A percentile compares a stretch with the other conserved stretches of the same genome.
Conservation (phyloP, 53 echinoderm and acorn worm genomes). For the Echinarachnius parma region DNA sequence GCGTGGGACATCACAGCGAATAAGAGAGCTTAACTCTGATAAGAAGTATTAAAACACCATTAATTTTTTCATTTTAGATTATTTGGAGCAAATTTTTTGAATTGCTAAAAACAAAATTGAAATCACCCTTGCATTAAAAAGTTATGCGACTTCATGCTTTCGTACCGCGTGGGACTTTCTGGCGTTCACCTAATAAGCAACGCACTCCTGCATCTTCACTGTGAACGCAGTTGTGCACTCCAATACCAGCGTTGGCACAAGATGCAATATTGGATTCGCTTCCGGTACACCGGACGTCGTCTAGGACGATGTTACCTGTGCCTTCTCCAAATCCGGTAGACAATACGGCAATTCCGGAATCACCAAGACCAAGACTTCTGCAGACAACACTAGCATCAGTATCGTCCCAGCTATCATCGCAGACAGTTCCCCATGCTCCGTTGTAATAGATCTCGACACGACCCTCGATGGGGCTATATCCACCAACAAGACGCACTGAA, state of each 20-base stretch:
- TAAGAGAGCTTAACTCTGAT: too few species aligned
- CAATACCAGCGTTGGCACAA: slow-evolving; percentile 38
- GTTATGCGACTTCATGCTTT: too few species aligned
- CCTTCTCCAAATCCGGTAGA: slow-evolving; percentile 41
- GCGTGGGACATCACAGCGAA: too few species aligned
- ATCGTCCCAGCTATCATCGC: slow-evolving; percentile 54
- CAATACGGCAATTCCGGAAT: slow-evolving; percentile 6
- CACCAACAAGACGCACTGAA: slow-evolving; percentile 25
- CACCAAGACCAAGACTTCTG: slow-evolving; percentile 34
- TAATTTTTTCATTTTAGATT: too few species aligned
- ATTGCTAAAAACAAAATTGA: too few species aligned
- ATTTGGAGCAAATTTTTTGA: too few species aligned
- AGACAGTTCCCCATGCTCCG: slow-evolving; percentile 59
- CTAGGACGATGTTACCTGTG: slow-evolving; percentile 48
- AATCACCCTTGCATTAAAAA: too few species aligned
- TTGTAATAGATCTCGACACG: slow-evolving; percentile 47
- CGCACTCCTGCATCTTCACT: slow-evolving; percentile 59
- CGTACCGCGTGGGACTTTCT: too few species aligned
- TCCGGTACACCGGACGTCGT: slow-evolving; percentile 50
- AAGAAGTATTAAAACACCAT: too few species aligned
- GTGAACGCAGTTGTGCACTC: slow-evolving; percentile 54
- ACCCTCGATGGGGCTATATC: slow-evolving; percentile 8
- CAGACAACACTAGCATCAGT: slow-evolving; percentile 50
- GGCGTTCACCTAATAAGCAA: too few species aligned
- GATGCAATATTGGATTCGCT: slow-evolving; percentile 32